A percentile compares a stretch with the other conserved stretches of the same genome.
phyloP scores from a whole-genome alignment of 2,797 vertebrate species.

The Perodicticus potto region DNA sequence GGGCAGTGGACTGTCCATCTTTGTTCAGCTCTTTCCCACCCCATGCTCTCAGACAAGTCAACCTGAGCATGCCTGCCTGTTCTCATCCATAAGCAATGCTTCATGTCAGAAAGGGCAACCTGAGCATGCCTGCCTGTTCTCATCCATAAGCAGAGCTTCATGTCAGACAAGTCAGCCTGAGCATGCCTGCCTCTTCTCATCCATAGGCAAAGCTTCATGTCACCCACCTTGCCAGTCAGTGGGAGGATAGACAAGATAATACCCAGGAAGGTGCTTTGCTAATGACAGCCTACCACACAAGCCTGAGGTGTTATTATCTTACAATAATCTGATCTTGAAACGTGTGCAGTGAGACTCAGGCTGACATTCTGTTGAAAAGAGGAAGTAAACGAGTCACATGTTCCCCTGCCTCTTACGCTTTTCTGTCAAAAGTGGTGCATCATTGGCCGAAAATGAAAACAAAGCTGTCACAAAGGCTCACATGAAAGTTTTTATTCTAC shows the following conservation, averaged over 20 bases:
- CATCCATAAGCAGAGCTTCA: not conserved
- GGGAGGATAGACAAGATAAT: conserved; percentile 57
- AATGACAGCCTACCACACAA: not conserved
- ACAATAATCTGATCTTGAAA: conserved; percentile 30
- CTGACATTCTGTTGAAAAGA: not conserved
- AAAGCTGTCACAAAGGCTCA: not conserved
- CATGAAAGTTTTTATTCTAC: not conserved
- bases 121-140: not conserved
- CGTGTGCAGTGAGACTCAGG: not conserved
- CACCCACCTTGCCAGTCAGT: not conserved
- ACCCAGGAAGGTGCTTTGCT: not conserved
- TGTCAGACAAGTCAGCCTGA: not conserved
- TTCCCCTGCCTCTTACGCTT: not conserved
- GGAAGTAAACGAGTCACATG: conserved; percentile 25
- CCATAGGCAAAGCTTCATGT: not conserved
- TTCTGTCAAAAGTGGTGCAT: conserved; percentile 67
- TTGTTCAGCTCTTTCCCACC: not conserved
- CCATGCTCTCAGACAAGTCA: not conserved
- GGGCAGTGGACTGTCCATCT: not conserved
- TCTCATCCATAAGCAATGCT: no score
- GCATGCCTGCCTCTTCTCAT: not conserved
- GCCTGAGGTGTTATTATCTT: conserved; percentile 36
- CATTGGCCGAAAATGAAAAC: not conserved
- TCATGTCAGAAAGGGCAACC: not conserved
- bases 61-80: not conserved